A percentile compares a stretch with the other conserved stretches of the same genome.
Evolutionary conservation across 2,888 invertebrate species (phyloP).

Genomic region (Sclerodermus sp.): DNA sequence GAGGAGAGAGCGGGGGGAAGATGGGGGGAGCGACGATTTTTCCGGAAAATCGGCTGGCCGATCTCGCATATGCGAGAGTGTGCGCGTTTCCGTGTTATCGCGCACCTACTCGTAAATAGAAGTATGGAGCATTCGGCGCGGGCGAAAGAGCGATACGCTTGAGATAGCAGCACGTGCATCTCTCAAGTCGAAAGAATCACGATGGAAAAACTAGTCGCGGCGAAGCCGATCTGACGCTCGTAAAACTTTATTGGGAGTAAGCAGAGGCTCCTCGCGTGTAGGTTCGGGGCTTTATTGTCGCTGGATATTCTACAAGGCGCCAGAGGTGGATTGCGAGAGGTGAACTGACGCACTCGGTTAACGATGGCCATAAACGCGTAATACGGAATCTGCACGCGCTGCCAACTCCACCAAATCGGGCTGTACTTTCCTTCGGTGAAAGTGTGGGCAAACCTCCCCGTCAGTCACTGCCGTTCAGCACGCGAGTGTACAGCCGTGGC

Average conservation of each 20-base stretch:
- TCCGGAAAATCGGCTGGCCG: too few species aligned
- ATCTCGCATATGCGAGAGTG: too few species aligned
- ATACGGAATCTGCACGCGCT: background rate
- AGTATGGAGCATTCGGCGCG: too few species aligned
- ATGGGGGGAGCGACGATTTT: too few species aligned
- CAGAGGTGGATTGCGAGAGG: background rate
- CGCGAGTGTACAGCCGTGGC: background rate
- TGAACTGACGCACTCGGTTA: too few species aligned
- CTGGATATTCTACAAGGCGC: background rate
- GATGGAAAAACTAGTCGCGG: background rate
- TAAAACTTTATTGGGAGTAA: constrained; percentile 28
- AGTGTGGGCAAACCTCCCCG: constrained; percentile 18
- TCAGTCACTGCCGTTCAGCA: constrained; percentile 6
- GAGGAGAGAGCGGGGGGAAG: too few species aligned
- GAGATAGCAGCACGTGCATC: too few species aligned
- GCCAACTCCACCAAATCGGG: constrained; percentile 23
- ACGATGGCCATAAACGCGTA: background rate
- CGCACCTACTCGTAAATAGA: too few species aligned
- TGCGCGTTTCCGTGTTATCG: too few species aligned
- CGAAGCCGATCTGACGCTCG: background rate
- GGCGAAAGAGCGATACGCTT: too few species aligned
- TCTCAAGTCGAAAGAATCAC: background rate
- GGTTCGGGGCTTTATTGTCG: background rate
- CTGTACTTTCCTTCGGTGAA: constrained; percentile 39
- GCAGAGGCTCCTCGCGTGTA: background rate